Conservation (phyloP, 2,797 vertebrate species). For the Amphiprion clarkii region DNA sequence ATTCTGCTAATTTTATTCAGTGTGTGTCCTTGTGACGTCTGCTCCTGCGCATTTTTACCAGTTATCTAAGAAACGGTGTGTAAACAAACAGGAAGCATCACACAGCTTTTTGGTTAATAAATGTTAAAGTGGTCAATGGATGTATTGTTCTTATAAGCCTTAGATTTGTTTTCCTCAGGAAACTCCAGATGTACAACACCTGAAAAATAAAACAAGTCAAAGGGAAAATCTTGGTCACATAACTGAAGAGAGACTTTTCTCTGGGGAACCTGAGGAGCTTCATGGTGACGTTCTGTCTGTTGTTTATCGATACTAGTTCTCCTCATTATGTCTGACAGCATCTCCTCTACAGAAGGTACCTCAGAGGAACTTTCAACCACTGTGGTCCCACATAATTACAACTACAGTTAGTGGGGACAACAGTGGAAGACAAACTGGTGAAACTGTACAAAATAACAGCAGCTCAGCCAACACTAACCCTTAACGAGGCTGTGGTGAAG, state of each 20-base stretch:
- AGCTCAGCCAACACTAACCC: not conserved
- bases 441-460: slow-evolving; percentile 10
- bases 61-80: not conserved
- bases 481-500: slow-evolving; percentile 3
- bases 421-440: not conserved
- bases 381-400: not conserved
- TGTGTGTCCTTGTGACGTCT: not conserved
- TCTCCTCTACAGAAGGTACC: slow-evolving; percentile 24
- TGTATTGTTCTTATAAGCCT: not conserved
- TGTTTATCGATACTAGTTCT: slow-evolving; percentile 17
- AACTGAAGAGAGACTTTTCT: not conserved
- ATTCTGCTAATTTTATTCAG: too few relatives aligned
- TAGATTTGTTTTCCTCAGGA: not conserved
- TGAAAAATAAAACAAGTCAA: slow-evolving; percentile 3
- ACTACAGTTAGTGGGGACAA: not conserved
- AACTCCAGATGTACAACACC: slow-evolving; percentile 10
- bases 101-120: too few relatives aligned
- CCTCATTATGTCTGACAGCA: slow-evolving; percentile 13
- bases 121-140: not conserved
- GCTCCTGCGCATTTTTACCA: not conserved
- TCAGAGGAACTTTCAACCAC: slow-evolving; percentile 9
- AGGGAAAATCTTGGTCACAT: not conserved
- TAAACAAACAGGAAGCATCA: not conserved
- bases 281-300: slow-evolving; percentile 13
- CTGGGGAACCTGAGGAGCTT: slow-evolving; percentile 8